Percentiles rank a stretch among this genome's conserved stretches.
These are phyloP conservation scores for Brassicogethes aeneus DNA, from an alignment of 2,888 invertebrate species.

Conservation along the genomic window DNA sequence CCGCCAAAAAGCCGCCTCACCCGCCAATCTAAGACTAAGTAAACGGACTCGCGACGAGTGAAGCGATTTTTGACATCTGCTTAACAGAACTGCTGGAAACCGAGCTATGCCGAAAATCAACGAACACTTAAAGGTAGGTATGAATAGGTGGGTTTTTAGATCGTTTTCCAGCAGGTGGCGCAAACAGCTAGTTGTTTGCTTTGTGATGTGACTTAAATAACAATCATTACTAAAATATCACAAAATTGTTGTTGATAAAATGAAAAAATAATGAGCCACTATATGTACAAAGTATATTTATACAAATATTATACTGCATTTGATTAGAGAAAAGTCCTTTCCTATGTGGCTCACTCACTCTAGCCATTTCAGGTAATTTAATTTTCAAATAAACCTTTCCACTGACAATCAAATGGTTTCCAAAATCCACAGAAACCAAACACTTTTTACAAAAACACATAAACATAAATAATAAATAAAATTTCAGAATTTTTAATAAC, in stretches of 20 bases:
- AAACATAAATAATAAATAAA: neutral
- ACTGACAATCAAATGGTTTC: neutral
- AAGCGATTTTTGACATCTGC: constrained; percentile 15
- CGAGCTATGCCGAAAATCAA: constrained; percentile 8
- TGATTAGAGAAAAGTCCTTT: constrained; percentile 27
- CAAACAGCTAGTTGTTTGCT: constrained; percentile 36
- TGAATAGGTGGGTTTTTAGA: constrained; percentile 10
- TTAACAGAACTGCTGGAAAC: constrained; percentile 24
- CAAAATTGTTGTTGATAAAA: constrained; percentile 48
- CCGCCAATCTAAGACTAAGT: constrained; percentile 2
- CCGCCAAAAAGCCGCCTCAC: constrained; percentile 4
- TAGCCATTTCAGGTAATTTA: constrained; percentile 38
- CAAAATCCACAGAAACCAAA: neutral
- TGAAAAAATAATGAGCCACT: constrained; percentile 46
- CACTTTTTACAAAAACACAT: constrained; percentile 2
- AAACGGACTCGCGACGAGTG: constrained; percentile 5
- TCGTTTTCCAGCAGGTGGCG: constrained; percentile 28
- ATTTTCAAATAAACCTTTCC: neutral
- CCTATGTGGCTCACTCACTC: constrained; percentile 36
- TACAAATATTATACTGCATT: constrained; percentile 25
- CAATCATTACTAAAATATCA: constrained; percentile 50
- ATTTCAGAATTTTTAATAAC: constrained; percentile 2
- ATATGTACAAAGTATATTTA: constrained; percentile 33
- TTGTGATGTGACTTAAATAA: constrained; percentile 48
- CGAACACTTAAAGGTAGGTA: neutral